These are phyloP conservation scores for Platygyra sinensis DNA, from an alignment of 64 coral and sea anemone genomes.

Conservation along the genomic window DNA sequence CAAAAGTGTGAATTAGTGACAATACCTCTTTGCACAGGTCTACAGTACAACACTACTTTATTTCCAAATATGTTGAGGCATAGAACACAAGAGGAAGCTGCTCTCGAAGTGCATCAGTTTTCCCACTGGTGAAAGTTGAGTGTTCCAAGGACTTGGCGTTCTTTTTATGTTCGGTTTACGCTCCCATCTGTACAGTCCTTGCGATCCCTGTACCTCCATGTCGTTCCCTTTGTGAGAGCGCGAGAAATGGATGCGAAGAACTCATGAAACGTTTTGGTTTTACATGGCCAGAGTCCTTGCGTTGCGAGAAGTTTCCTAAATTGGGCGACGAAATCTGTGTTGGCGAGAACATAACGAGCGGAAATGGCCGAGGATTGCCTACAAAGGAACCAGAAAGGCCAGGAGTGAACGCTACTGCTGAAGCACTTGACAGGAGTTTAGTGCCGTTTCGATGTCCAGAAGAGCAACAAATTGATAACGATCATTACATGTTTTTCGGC, in stretches of 20 bases:
- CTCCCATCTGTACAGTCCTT: constrained; percentile 78
- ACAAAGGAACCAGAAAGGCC: neutral
- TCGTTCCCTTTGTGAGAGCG: constrained; percentile 71
- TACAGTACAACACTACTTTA: constrained; percentile 88
- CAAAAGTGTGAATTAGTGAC: constrained; percentile 81
- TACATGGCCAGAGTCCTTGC: constrained; percentile 83
- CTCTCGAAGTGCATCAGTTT: constrained; percentile 92
- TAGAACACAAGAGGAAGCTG: constrained; percentile 85
- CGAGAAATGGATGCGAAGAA: constrained; percentile 63
- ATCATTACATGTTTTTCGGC: constrained; percentile 87
- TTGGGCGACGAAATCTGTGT: constrained; percentile 71
- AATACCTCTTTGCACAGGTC: constrained; percentile 73
- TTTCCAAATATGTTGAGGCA: constrained; percentile 90
- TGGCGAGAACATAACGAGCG: constrained; percentile 72
- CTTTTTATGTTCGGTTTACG: constrained; percentile 94
- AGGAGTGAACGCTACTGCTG: neutral
- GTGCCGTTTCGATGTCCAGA: constrained; percentile 80
- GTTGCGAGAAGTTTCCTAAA: constrained; percentile 72
- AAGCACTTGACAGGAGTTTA: constrained; percentile 36
- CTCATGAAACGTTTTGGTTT: constrained; percentile 83
- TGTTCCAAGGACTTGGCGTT: constrained; percentile 88
- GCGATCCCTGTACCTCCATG: constrained; percentile 81
- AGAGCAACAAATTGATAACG: constrained; percentile 67
- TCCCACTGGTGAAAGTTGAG: constrained; percentile 77
- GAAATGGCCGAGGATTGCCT: neutral